These are phyloP conservation scores for Epizoanthus scotinus DNA, from an alignment of 92 coral and sea anemone species.

Conservation along the genomic window DNA sequence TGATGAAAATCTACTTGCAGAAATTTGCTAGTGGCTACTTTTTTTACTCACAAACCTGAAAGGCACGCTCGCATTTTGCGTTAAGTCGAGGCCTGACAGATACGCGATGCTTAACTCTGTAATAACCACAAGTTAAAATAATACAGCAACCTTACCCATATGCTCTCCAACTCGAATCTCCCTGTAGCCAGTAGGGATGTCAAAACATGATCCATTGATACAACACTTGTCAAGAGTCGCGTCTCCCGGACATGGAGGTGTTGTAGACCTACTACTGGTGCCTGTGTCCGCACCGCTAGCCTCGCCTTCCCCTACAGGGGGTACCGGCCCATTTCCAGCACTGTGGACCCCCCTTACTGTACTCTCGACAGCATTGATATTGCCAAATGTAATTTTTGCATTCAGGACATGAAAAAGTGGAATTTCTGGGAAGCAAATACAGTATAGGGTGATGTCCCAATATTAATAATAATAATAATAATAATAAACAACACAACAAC, in stretches of 20 bases:
- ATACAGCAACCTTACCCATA: slow-evolving; percentile 53
- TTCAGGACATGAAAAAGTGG: slow-evolving; percentile 97
- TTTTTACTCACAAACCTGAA: no score
- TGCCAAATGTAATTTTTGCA: slow-evolving; percentile 95
- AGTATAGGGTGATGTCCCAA: not conserved
- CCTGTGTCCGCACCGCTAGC: slow-evolving; percentile 15
- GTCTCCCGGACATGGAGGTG: slow-evolving; percentile 22
- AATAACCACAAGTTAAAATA: no score
- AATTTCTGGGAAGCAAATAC: slow-evolving; percentile 66
- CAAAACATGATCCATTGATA: slow-evolving; percentile 80
- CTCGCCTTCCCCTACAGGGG: slow-evolving; percentile 35
- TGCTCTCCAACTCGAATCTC: slow-evolving; percentile 77
- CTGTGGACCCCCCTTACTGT: slow-evolving; percentile 66
- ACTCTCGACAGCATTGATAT: slow-evolving; percentile 78
- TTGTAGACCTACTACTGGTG: not conserved
- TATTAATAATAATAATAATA: no score
- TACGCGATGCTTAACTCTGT: no score
- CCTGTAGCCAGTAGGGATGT: slow-evolving; percentile 82
- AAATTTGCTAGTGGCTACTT: no score
- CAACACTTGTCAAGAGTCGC: slow-evolving; percentile 50
- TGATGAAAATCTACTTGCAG: no score
- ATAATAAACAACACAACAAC: no score
- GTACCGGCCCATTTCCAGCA: slow-evolving; percentile 34
- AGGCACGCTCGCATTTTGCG: no score
- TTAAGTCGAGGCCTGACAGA: no score